These are phyloP conservation scores for Gopherus evgoodei DNA, from an alignment of 2,113 vertebrate species.

Conservation along the genomic window DNA sequence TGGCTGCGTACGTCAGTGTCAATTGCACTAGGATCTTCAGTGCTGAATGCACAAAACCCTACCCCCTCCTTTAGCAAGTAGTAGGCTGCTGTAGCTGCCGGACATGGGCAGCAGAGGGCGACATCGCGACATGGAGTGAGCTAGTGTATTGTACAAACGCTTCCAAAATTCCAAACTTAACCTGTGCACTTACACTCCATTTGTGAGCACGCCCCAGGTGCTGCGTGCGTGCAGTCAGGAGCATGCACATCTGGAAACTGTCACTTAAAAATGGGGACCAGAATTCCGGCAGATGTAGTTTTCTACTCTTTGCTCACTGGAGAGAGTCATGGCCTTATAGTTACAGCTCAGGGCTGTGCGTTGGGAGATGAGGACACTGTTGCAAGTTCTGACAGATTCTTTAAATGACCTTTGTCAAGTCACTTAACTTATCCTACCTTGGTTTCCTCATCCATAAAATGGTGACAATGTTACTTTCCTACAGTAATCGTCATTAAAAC, in stretches of 20 bases:
- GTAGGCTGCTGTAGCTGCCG: slow-evolving; percentile 58
- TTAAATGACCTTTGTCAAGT: neutral
- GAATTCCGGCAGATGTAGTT: neutral
- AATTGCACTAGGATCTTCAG: neutral
- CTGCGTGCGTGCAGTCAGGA: neutral
- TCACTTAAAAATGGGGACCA: neutral
- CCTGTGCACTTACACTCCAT: neutral
- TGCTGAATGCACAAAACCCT: neutral
- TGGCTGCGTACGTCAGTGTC: too few relatives aligned
- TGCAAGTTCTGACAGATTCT: neutral
- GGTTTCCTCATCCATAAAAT: neutral
- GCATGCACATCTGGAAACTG: neutral
- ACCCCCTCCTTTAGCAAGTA: neutral
- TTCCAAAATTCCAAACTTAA: neutral
- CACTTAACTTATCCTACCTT: neutral
- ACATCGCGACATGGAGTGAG: slow-evolving; percentile 30
- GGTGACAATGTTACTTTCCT: neutral
- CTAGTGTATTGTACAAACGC: neutral
- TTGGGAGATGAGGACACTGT: neutral
- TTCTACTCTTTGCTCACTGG: neutral
- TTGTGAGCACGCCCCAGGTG: neutral
- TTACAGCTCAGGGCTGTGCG: neutral
- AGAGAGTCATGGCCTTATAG: neutral
- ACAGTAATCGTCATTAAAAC: neutral
- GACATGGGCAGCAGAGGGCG: slow-evolving; percentile 66